Evolutionary conservation across 1,140 invertebrate species (phyloP).

Genomic region (Brachionus rotundiformis): DNA sequence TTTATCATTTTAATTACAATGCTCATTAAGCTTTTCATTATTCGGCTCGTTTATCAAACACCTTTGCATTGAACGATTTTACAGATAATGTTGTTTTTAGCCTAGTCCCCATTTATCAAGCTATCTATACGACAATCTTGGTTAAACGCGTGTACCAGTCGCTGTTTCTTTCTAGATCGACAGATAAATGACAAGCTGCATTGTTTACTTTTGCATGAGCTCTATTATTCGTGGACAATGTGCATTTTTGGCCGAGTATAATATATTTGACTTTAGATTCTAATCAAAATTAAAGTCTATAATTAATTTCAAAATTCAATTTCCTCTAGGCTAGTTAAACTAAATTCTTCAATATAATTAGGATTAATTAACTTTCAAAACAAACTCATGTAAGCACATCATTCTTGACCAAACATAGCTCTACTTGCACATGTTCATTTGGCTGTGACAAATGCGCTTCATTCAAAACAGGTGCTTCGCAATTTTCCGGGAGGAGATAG

Average conservation of each 20-base stretch:
- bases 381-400: constrained; percentile 36
- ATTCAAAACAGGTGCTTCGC: constrained; percentile 26
- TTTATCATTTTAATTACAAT: background rate
- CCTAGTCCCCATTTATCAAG: background rate
- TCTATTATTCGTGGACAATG: constrained; percentile 7
- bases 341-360: constrained; percentile 44
- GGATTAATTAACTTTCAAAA: constrained; percentile 47
- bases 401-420: background rate
- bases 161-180: background rate
- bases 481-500: background rate
- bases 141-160: background rate
- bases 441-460: constrained; percentile 36
- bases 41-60: background rate
- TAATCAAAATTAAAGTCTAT: constrained; percentile 40
- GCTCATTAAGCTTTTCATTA: background rate
- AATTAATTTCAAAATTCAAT: constrained; percentile 35
- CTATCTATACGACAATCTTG: background rate
- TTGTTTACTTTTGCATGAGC: background rate
- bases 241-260: constrained; percentile 1
- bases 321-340: constrained; percentile 6
- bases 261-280: constrained; percentile 44
- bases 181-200: background rate
- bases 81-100: background rate
- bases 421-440: constrained; percentile 36
- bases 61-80: background rate